Percentiles rank a stretch among this genome's conserved stretches.
Evolutionary conservation across 2,888 invertebrate genomes (phyloP).

Genomic region (Diarsia mendica): DNA sequence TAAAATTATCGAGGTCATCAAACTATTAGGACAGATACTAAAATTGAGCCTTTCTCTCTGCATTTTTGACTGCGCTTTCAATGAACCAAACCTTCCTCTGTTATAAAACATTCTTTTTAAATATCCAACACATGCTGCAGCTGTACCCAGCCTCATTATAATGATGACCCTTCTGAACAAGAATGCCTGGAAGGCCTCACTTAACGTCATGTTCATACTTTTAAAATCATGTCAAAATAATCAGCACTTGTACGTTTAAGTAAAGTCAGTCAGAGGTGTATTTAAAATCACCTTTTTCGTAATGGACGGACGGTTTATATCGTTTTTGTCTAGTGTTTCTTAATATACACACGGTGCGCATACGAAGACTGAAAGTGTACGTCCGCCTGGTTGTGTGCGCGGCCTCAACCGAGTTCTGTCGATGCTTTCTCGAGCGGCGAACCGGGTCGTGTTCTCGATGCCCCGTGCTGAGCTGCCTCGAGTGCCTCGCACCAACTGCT

Average conservation of each 20-base stretch:
- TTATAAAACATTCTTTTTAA: background rate
- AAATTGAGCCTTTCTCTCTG: slow-evolving; percentile 29
- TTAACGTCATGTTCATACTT: background rate
- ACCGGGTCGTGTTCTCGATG: slow-evolving; percentile 90
- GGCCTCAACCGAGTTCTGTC: slow-evolving; percentile 90
- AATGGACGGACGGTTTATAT: slow-evolving; percentile 70
- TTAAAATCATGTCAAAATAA: slow-evolving; percentile 14
- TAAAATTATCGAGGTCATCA: slow-evolving; percentile 54
- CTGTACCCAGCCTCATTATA: slow-evolving; percentile 17
- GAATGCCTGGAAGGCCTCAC: slow-evolving; percentile 15
- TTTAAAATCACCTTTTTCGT: slow-evolving; percentile 65
- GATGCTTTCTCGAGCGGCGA: slow-evolving; percentile 90
- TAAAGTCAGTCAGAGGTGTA: slow-evolving; percentile 24
- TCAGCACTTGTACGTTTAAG: slow-evolving; percentile 9
- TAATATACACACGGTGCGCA: slow-evolving; percentile 76
- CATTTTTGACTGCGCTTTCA: slow-evolving; percentile 7
- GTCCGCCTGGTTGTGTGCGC: slow-evolving; percentile 83
- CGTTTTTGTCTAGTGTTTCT: slow-evolving; percentile 74
- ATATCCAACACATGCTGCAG: background rate
- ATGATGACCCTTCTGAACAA: background rate
- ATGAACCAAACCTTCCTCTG: background rate
- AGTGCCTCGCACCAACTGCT: slow-evolving; percentile 72
- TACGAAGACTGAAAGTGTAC: slow-evolving; percentile 85
- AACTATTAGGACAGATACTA: slow-evolving; percentile 37
- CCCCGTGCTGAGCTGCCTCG: slow-evolving; percentile 81